Evolutionary conservation across 2,113 vertebrate genomes (phyloP), one percentile per base, ranked within the genome.

Genomic region (Ageneiosus marmoratus): DNA sequence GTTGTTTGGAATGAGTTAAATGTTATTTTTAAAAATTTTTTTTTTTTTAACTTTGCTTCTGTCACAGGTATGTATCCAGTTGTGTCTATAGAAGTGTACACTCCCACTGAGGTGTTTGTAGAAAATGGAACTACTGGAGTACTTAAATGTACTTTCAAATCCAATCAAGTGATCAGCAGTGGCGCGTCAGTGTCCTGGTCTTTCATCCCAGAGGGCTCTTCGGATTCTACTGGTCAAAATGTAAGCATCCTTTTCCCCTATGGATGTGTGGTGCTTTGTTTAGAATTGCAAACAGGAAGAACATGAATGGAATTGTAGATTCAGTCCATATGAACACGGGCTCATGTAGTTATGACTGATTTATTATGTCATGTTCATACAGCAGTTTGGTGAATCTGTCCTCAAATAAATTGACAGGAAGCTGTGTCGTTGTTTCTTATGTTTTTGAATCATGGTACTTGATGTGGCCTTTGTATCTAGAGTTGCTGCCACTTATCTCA

Each of bases 41-140:
- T 3, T 6, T 29, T 53, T 75, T 75, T 76, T 1, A 34, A 8
- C 27, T 77, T 2, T 56, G 2, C 10, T 37, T 67, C 24, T 3
- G 74, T 24, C 9, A 77, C 89, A 94, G 94, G 87, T 56, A 46
- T 87, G 13, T 79, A 74, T 55, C 91, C 89, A 4, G 84, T 88
- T 0, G 92, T 89, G 4, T 95, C 95, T 0, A 89, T 98, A 72
- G 96, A 97, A 37, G 93, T 98, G 0, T 91, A 91, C 27, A 92
- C 95, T 0, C 94, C 95, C 0, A 41, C 90, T 1, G 96, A 98
- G 48, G 87, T 97, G 84, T 92, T 94, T 9, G 92, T 96, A 73
- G 95, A 96, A 87, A 98, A 97, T 48, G 98, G 96, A 63, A 98
- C 98, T 0, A 91, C 94, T 0, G 96, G 93, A 1, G 91, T 91